These are phyloP conservation scores for Chloroclysta siterata DNA, from an alignment of 2,888 invertebrate genomes.

Conservation along the genomic window DNA sequence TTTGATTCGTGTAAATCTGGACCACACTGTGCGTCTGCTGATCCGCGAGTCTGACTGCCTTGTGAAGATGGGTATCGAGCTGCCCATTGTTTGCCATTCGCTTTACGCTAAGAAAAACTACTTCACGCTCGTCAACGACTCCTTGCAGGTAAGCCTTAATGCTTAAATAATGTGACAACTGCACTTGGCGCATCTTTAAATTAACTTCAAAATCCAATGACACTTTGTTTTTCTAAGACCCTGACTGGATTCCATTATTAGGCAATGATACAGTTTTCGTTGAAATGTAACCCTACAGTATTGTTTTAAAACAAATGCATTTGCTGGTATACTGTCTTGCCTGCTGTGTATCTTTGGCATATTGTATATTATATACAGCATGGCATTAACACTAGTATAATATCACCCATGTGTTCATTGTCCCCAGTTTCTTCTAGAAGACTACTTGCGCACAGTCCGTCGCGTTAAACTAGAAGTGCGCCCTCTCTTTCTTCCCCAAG, in stretches of 20 bases:
- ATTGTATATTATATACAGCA: too few species aligned
- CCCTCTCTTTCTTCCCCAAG: conserved; percentile 94
- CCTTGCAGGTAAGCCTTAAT: conserved; percentile 86
- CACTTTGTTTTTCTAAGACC: background rate
- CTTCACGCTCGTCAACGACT: conserved; percentile 90
- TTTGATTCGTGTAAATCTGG: conserved; percentile 90
- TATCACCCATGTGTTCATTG: background rate
- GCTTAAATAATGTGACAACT: background rate
- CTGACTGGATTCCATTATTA: too few species aligned
- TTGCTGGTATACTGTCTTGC: too few species aligned
- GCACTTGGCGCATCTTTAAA: background rate
- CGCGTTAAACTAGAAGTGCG: conserved; percentile 94
- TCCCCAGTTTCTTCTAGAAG: conserved; percentile 89
- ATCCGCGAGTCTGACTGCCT: conserved; percentile 94
- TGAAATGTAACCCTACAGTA: too few species aligned
- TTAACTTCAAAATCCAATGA: background rate
- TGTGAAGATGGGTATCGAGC: conserved; percentile 91
- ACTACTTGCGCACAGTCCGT: conserved; percentile 89
- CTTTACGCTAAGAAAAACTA: conserved; percentile 91
- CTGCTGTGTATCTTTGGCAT: too few species aligned
- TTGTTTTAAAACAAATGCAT: too few species aligned
- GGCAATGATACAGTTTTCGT: too few species aligned
- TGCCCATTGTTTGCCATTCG: conserved; percentile 92
- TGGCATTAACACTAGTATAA: too few species aligned
- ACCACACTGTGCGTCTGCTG: conserved; percentile 89